A percentile compares a stretch with the other conserved stretches of the same genome.
Conservation (phyloP, 2,888 invertebrate genomes). For the Trisateles emortualis region DNA sequence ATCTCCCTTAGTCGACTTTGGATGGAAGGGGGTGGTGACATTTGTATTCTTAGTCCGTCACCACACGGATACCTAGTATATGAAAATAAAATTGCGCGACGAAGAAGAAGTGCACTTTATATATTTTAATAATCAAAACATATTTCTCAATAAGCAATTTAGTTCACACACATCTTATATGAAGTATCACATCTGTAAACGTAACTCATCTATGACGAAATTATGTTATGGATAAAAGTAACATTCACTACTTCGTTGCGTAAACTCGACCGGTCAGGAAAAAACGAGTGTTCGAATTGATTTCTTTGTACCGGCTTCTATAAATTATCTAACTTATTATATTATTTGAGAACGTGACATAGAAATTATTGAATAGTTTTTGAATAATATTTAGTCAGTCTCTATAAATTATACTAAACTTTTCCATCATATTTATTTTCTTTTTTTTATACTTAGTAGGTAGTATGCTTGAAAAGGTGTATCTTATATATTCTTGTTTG, state of each 20-base stretch:
- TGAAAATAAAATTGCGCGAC: too few species aligned
- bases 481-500: too few species aligned
- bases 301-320: constrained; percentile 6
- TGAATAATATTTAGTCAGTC: background rate
- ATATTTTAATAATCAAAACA: background rate
- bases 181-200: constrained; percentile 7
- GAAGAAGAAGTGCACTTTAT: too few species aligned
- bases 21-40: too few species aligned
- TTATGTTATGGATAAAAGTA: constrained; percentile 11
- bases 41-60: too few species aligned
- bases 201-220: constrained; percentile 14
- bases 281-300: constrained; percentile 3
- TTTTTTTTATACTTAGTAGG: too few species aligned
- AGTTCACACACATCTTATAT: background rate
- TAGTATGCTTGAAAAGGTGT: too few species aligned
- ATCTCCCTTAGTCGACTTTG: too few species aligned
- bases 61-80: too few species aligned
- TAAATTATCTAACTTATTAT: constrained; percentile 10
- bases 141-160: background rate
- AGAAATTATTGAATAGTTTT: background rate
- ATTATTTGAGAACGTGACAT: background rate
- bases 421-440: too few species aligned
- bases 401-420: too few species aligned
- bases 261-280: constrained; percentile 11
- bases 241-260: constrained; percentile 27